These are phyloP conservation scores for Ochlodes sylvanus DNA, from an alignment of 2,888 invertebrate species.

Conservation along the genomic window DNA sequence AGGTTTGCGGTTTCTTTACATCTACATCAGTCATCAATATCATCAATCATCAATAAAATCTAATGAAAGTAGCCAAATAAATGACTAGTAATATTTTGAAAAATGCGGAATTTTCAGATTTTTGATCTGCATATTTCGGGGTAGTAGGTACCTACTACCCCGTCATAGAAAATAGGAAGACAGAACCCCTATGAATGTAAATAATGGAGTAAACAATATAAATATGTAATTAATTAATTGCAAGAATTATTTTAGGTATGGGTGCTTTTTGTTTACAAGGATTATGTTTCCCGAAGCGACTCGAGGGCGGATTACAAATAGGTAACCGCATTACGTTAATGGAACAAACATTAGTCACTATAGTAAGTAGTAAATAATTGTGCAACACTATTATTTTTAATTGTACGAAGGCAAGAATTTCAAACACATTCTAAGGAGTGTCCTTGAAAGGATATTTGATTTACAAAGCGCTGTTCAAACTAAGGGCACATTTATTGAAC, in stretches of 20 bases:
- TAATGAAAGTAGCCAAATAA: background rate
- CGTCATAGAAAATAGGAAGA: no score
- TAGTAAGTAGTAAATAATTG: background rate
- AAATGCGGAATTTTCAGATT: no score
- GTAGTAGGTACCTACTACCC: no score
- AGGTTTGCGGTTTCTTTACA: background rate
- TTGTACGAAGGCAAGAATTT: slow-evolving; percentile 33
- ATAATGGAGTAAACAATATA: no score
- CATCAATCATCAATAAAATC: background rate
- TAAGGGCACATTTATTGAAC: slow-evolving; percentile 66
- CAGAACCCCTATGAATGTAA: no score
- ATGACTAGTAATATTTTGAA: background rate
- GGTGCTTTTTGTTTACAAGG: no score
- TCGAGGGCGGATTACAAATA: no score
- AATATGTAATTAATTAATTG: no score
- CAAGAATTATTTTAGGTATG: no score
- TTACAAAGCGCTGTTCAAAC: slow-evolving; percentile 53
- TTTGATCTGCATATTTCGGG: no score
- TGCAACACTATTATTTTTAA: background rate
- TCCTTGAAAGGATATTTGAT: slow-evolving; percentile 72
- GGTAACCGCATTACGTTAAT: background rate
- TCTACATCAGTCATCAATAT: no score
- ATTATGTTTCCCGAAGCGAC: no score
- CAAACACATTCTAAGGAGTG: slow-evolving; percentile 50
- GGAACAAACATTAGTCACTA: background rate